Percentiles rank a stretch among this genome's conserved stretches.
These are phyloP conservation scores for Isichthys henryi DNA, from an alignment of 2,113 vertebrate genomes.

Conservation along the genomic window DNA sequence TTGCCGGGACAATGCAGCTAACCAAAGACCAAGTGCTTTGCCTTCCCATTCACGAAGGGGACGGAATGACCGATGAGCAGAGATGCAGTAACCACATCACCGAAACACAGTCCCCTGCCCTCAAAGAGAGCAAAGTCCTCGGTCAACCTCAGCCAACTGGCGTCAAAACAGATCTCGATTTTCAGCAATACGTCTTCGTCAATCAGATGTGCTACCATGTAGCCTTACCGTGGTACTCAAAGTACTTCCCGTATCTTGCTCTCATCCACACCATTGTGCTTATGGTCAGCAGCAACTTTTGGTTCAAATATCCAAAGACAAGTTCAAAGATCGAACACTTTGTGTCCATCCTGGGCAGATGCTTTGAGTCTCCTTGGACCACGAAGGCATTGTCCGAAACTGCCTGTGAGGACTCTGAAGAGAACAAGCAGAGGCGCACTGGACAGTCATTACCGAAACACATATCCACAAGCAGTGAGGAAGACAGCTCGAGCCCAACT, in stretches of 20 bases:
- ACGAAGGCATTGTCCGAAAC: conserved; percentile 96
- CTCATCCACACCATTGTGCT: conserved; percentile 95
- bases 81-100: conserved; percentile 23
- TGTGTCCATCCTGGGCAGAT: conserved; percentile 93
- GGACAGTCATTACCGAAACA: conserved; percentile 85
- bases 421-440: conserved; percentile 89
- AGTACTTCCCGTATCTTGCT: conserved; percentile 96
- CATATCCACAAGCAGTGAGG: conserved; percentile 89
- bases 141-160: conserved; percentile 67
- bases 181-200: conserved; percentile 98
- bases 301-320: conserved; percentile 98
- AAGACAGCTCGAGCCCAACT: conserved; percentile 85
- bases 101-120: conserved; percentile 44
- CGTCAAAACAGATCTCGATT: conserved; percentile 88
- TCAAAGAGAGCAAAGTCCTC: conserved; percentile 42
- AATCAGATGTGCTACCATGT: conserved; percentile 99
- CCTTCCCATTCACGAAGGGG: conserved; percentile 77
- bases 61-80: conserved; percentile 17
- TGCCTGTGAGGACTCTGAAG: conserved; percentile 90
- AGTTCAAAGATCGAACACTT: conserved; percentile 98
- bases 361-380: conserved; percentile 97
- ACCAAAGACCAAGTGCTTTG: conserved; percentile 98
- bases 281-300: conserved; percentile 99
- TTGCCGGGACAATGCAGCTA: conserved; percentile 97
- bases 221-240: conserved; percentile 96